Base-by-base conservation (phyloP, 2,113 vertebrate genomes). In the Copsychus sechellarum region DNA sequence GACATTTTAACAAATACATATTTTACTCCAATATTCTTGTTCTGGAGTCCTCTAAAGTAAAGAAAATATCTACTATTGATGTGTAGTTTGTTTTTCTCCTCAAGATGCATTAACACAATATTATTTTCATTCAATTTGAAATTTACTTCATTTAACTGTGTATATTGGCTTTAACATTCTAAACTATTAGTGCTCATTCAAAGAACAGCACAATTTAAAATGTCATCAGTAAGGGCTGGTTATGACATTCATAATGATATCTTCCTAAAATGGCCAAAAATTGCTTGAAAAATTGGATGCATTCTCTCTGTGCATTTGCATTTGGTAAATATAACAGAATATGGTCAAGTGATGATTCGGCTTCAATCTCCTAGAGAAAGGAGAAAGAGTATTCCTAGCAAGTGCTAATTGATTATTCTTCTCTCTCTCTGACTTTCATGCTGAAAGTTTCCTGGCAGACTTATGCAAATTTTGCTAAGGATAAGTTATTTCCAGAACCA, bases 321-420 rank as follows among this genome's bases (percentile, higher is more conserved):
- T 94, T 73, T 90, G 36, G 70, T 85, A 81, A 94, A 97, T 70
- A 90, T 5, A 86, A 54, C 47, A 86, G 33, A 73, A 90, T 72
- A 58, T 45, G 40, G 71, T 84, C 51, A 89, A 90, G 67, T 73
- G 82, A 88, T 22, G n/a, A 87, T 86, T 93, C 61, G 48, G 60
- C 67, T 93, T 90, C 42, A 8, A 86, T 82, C 50, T 92, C 88
- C 31, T 51, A 51, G 85, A 40, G 67, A 94, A 89, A 31, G 80
- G 64, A 33, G 34, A 82, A 48, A 34, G 70, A 87, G 58, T 48
- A 69, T 60, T 96, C 57, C 62, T 86, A 92, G 71, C 42, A 82
- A 96, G 60, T 28, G 78, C 31, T 94, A 81, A 95, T 71, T 86
- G 88, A 86, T 96, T 97, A 88, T 54, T 80, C 93, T 95, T 92